A percentile compares a stretch with the other conserved stretches of the same genome.
These are phyloP conservation scores for Philonicus albiceps DNA, from an alignment of 2,888 invertebrate species.

Conservation along the genomic window DNA sequence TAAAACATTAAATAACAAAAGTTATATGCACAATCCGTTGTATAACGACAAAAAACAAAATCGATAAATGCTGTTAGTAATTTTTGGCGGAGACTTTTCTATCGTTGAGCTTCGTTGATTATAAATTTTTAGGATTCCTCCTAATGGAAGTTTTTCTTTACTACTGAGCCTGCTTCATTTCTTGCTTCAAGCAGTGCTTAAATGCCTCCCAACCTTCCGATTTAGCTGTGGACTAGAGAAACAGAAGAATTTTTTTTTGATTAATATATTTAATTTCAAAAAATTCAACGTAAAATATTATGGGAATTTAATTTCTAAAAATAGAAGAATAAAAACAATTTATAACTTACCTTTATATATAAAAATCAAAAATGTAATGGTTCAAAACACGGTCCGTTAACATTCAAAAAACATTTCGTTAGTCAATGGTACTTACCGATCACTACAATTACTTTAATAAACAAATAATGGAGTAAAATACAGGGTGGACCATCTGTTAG, in stretches of 20 bases:
- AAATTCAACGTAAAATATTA: neutral
- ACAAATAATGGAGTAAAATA: no score
- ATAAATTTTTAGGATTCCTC: neutral
- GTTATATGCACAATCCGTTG: neutral
- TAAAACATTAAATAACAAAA: neutral
- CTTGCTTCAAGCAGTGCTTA: slow-evolving; percentile 88
- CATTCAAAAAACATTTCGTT: neutral
- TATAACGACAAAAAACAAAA: neutral
- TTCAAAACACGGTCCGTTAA: no score
- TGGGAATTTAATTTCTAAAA: no score
- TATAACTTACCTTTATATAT: no score
- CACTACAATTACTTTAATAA: neutral
- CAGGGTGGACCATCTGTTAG: no score
- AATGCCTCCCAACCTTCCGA: slow-evolving; percentile 94
- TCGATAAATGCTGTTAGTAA: neutral
- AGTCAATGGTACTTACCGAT: neutral
- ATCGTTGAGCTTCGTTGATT: neutral
- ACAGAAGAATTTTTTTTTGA: neutral
- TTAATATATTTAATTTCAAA: neutral
- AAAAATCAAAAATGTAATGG: no score
- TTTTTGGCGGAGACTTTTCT: neutral
- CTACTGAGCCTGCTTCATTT: slow-evolving; percentile 68
- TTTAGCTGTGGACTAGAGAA: slow-evolving; percentile 82
- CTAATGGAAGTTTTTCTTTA: neutral
- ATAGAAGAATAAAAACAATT: no score